phyloP scores from a whole-genome alignment of 2,113 vertebrate species.

The Nothocercus nigrocapillus region DNA sequence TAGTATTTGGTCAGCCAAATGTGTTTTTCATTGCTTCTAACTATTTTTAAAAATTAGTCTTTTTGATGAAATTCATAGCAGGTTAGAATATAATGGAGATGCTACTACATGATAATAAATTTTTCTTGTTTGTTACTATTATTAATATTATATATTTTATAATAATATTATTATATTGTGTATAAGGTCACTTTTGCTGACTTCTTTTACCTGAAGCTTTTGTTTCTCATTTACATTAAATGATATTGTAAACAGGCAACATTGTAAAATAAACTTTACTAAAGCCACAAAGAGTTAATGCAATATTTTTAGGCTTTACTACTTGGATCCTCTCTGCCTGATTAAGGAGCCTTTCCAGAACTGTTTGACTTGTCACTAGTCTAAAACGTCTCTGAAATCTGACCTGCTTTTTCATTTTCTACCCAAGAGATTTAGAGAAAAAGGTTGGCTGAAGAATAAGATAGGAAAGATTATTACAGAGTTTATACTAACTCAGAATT shows the following conservation, averaged over 20 bases:
- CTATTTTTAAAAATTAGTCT: background rate
- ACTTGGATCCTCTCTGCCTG: background rate
- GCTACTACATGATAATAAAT: background rate
- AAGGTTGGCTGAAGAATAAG: background rate
- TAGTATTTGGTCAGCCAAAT: background rate
- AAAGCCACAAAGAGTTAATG: background rate
- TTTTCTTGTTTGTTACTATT: background rate
- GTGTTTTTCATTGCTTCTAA: background rate
- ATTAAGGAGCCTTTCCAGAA: background rate
- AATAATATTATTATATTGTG: no score
- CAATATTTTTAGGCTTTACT: background rate
- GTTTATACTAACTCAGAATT: background rate
- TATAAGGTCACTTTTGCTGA: background rate
- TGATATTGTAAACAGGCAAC: background rate
- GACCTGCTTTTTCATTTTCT: background rate
- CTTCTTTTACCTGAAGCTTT: background rate
- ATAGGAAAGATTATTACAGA: background rate
- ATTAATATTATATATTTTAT: no score
- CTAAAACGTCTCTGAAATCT: background rate
- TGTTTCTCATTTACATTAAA: background rate
- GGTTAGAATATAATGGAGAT: background rate
- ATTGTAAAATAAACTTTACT: background rate
- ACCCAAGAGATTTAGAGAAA: background rate
- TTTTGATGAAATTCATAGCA: background rate
- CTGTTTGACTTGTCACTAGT: background rate